A percentile compares a stretch with the other conserved stretches of the same genome.
Conservation (phyloP, 2,888 invertebrate genomes). For the Steromphala cineraria region DNA sequence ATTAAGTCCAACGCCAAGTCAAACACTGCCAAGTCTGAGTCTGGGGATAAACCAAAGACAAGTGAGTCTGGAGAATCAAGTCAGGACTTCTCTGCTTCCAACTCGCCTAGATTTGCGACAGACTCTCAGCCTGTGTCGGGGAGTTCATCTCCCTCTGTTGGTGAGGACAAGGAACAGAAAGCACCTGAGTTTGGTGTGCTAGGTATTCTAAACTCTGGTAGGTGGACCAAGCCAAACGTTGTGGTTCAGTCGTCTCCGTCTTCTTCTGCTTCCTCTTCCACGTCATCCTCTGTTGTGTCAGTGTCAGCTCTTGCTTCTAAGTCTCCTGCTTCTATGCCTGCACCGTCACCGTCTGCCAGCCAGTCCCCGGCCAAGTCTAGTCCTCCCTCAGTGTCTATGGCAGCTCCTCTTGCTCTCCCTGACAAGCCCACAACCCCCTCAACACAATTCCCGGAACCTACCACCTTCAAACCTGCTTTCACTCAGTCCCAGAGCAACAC, state of each 20-base stretch:
- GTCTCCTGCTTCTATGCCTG: neutral
- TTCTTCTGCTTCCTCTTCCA: neutral
- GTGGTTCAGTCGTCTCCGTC: neutral
- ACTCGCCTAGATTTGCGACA: neutral
- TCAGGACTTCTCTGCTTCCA: neutral
- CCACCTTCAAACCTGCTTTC: slow-evolving; percentile 25
- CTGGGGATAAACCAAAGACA: neutral
- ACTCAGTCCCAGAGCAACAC: slow-evolving; percentile 24
- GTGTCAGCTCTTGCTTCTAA: neutral
- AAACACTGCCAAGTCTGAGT: slow-evolving; percentile 27
- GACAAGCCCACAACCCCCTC: slow-evolving; percentile 13
- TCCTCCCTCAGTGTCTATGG: slow-evolving; percentile 35
- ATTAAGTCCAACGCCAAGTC: slow-evolving; percentile 40
- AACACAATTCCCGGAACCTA: slow-evolving; percentile 18
- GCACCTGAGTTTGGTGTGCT: neutral
- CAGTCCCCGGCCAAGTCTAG: slow-evolving; percentile 16
- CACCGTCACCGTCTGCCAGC: neutral
- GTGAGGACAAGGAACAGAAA: neutral
- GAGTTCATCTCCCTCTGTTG: neutral
- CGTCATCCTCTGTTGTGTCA: neutral
- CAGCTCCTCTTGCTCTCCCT: slow-evolving; percentile 18
- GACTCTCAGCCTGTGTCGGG: neutral
- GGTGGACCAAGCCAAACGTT: neutral
- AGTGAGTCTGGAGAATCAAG: neutral
- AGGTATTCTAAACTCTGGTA: neutral